Conservation (phyloP, 2,797 vertebrate genomes). For the Eulemur rubriventer region DNA sequence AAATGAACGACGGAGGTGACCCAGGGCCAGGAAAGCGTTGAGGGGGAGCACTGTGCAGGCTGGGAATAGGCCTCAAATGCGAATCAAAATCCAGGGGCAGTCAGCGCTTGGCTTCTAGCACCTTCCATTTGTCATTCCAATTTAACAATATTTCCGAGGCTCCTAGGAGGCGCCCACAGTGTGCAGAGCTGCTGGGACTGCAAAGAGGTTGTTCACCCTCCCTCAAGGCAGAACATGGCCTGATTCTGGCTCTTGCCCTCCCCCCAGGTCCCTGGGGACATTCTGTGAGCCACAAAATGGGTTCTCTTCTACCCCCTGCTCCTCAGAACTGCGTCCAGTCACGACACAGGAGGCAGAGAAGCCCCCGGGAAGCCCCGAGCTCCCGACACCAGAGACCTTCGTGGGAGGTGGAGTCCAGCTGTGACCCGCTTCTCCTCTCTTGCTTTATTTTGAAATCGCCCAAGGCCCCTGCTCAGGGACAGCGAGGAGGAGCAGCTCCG, state of each 20-base stretch:
- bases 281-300: rapidly evolving
- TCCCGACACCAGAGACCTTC: not conserved
- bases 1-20: too few relatives aligned
- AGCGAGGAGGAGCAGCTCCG: not conserved
- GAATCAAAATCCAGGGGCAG: rapidly evolving
- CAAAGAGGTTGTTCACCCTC: rapidly evolving
- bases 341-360: rapidly evolving
- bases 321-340: not conserved
- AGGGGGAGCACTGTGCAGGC: rapidly evolving
- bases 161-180: rapidly evolving
- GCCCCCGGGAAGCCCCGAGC: not conserved
- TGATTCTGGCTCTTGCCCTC: not conserved
- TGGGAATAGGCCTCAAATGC: rapidly evolving
- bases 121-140: not conserved
- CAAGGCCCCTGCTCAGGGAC: not conserved
- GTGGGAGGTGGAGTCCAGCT: rapidly evolving
- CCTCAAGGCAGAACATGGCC: not conserved
- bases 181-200: rapidly evolving
- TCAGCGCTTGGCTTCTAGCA: not conserved
- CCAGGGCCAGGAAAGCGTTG: rapidly evolving
- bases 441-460: rapidly evolving
- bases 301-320: rapidly evolving
- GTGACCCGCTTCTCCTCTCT: rapidly evolving
- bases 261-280: rapidly evolving
- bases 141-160: not conserved